Base-by-base conservation (phyloP, 2,113 vertebrate species). In the Gila orcuttii region DNA sequence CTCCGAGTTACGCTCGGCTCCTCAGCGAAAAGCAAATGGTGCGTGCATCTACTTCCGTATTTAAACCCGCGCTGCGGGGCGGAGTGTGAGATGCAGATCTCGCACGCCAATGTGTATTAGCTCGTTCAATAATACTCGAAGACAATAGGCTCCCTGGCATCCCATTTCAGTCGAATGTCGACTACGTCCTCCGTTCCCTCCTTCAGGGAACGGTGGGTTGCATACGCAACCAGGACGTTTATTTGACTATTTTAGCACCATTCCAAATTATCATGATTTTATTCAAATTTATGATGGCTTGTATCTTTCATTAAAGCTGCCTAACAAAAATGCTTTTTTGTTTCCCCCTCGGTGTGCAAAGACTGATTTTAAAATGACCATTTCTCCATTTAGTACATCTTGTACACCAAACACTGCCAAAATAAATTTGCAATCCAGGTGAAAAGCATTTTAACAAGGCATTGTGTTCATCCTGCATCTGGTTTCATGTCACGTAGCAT, bases 391-490 rank as follows among this genome's bases (percentile, higher is more conserved):
- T 77, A 17, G n/a, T 77, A n/a, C 74, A 55, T 77, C 47, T 31
- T 52, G 25, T 77, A 55, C 7, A 59, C 28, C 55, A 31, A 59
- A 60, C 50, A 23, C 17, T 59, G 28, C 55, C 52, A 79, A 39
- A 39, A 57, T 79, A 39, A n/a, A 39, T 79, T 13, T 79, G 39
- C 33, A 59, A 57, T 36, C 25, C 76, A 57, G 76, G 13, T 33
- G 52, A 36, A 57, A 79, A 36, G 55, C 76, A 19, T 78, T 57
- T 78, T 78, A 23, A 78, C 52, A 78, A 78, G 28, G 13, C 50
- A 23, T 57, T 36, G 47, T 13, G 17, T 57, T 31, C 17, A 52
- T 33, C 50, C 76, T 79, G 33, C 77, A 60, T 79, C 28, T n/a
- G 9, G 17, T 60, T 79, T 79, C 77, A 36, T 23, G 77, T 21